Conservation (phyloP, 2,888 invertebrate genomes). For the Panopea generosa region DNA sequence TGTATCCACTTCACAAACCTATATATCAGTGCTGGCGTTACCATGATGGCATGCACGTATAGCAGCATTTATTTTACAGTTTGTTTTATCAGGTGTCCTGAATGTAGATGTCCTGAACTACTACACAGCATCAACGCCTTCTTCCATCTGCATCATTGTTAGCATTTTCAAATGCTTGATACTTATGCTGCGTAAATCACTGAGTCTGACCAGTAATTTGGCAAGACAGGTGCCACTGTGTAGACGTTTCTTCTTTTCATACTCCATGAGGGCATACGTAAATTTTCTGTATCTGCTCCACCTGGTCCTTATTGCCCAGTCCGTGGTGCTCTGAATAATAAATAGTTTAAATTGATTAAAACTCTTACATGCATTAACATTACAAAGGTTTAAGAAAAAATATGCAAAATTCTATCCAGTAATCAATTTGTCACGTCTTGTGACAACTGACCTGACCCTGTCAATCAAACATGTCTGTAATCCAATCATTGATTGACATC, state of each 20-base stretch:
- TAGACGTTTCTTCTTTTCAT: conserved; percentile 90
- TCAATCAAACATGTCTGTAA: too few species aligned
- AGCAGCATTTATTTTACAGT: too few species aligned
- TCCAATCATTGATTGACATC: too few species aligned
- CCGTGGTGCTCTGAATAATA: conserved; percentile 91
- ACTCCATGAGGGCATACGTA: conserved; percentile 97
- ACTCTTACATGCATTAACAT: too few species aligned
- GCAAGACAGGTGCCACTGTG: conserved; percentile 89
- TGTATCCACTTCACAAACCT: too few species aligned
- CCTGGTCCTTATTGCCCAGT: conserved; percentile 94
- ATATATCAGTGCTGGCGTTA: too few species aligned
- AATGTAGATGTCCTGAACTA: conserved; percentile 95
- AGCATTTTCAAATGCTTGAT: conserved; percentile 99
- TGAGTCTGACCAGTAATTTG: conserved; percentile 95
- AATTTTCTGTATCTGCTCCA: conserved; percentile 98
- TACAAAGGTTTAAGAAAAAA: too few species aligned
- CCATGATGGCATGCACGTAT: too few species aligned
- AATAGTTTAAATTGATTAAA: too few species aligned
- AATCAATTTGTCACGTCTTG: too few species aligned
- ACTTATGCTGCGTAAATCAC: conserved; percentile 97
- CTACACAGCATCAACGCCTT: conserved; percentile 97
- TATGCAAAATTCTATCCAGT: too few species aligned
- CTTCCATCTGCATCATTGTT: conserved; percentile 97
- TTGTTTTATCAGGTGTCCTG: conserved; percentile 84
- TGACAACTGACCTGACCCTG: too few species aligned